Evolutionary conservation across 1,140 invertebrate species (phyloP).

Genomic region (Andrena cerasifolii): DNA sequence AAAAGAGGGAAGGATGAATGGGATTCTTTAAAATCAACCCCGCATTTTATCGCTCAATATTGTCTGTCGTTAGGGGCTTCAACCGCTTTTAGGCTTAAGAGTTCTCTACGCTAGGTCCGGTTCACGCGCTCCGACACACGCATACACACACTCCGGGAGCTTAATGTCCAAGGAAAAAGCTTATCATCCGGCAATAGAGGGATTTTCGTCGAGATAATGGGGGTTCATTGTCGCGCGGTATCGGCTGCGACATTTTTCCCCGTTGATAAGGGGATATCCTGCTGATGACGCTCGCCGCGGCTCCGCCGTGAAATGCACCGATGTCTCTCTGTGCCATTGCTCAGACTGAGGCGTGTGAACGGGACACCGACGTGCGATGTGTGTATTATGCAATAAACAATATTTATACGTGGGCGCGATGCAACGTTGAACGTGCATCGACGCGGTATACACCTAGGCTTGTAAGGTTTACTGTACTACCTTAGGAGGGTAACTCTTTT

Average conservation of each 20-base stretch:
- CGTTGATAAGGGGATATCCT: not conserved
- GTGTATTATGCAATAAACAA: slow-evolving; percentile 81
- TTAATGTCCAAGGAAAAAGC: not conserved
- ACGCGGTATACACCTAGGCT: slow-evolving; percentile 30
- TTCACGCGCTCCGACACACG: slow-evolving; percentile 53
- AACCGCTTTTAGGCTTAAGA: slow-evolving; percentile 64
- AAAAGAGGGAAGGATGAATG: not conserved
- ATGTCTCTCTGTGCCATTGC: not conserved
- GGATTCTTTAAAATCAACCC: not conserved
- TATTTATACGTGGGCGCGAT: slow-evolving; percentile 63
- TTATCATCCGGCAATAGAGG: not conserved
- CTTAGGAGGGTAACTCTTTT: slow-evolving; percentile 31
- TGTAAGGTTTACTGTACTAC: not conserved
- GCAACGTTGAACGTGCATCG: slow-evolving; percentile 57
- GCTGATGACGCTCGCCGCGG: too few relatives aligned
- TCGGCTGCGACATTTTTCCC: too few relatives aligned
- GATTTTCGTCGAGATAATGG: not conserved
- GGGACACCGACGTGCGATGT: slow-evolving; percentile 71
- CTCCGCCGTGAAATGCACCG: not conserved
- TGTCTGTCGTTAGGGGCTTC: not conserved
- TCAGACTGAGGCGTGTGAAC: slow-evolving; percentile 56
- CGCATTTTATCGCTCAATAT: not conserved
- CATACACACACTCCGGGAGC: not conserved
- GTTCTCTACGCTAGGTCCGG: slow-evolving; percentile 53
- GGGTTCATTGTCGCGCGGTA: not conserved